A percentile compares a stretch with the other conserved stretches of the same genome.
Conservation (phyloP, 2,113 vertebrate species). For the Oncorhynchus nerka region DNA sequence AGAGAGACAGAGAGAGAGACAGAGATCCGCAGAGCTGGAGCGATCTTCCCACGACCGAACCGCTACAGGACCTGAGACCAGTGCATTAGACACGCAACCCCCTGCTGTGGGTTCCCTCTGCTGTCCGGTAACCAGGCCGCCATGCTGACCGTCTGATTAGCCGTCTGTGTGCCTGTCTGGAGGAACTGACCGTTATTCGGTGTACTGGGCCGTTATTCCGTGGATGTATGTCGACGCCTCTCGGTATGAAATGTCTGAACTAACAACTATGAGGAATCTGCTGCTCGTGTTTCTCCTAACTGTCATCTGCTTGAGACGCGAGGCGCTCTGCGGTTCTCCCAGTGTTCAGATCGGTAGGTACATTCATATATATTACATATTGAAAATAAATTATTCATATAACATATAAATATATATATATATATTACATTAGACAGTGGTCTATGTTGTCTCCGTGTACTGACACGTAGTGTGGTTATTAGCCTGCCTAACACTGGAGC, state of each 20-base stretch:
- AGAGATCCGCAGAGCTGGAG: conserved; percentile 8
- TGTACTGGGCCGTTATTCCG: conserved; percentile 61
- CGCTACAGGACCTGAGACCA: background rate
- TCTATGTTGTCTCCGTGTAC: too few relatives aligned
- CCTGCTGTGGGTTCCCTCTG: background rate
- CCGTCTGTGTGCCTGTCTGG: background rate
- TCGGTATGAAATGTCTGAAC: conserved; percentile 76
- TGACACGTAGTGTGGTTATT: too few relatives aligned
- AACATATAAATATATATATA: too few relatives aligned
- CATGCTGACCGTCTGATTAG: conserved; percentile 69
- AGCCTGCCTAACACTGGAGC: too few relatives aligned
- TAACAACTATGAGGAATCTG: conserved; percentile 82
- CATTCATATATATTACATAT: too few relatives aligned
- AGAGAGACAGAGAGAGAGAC: background rate
- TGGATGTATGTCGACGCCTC: conserved; percentile 77
- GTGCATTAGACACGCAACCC: background rate
- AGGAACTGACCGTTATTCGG: conserved; percentile 42
- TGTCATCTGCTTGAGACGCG: conserved; percentile 75
- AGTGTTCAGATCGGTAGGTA: conserved; percentile 89
- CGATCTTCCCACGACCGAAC: background rate
- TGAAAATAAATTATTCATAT: too few relatives aligned
- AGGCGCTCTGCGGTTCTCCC: conserved; percentile 80
- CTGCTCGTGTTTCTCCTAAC: conserved; percentile 73
- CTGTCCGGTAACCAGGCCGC: conserved; percentile 20
- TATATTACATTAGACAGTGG: too few relatives aligned